Conservation (phyloP, 2,113 vertebrate species). For the Sceloporus undulatus region DNA sequence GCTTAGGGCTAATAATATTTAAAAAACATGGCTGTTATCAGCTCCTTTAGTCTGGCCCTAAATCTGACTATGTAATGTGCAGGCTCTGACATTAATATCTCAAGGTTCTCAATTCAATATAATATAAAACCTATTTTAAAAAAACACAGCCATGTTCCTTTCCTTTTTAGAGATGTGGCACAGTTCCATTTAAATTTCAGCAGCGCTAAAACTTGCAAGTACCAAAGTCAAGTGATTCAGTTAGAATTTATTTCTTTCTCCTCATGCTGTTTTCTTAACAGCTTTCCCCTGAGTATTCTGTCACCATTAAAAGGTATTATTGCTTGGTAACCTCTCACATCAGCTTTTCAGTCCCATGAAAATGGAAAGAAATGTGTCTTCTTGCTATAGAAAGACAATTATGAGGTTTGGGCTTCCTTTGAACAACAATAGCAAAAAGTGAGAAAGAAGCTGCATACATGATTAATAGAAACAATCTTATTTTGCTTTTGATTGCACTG, state of each 20-base stretch:
- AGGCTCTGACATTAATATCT: neutral
- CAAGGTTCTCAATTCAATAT: neutral
- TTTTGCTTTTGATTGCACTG: neutral
- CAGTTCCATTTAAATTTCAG: slow-evolving; percentile 1
- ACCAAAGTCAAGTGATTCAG: neutral
- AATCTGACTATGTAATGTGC: too few species aligned
- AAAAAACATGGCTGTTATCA: neutral
- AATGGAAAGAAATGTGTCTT: neutral
- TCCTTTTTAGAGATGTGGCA: accelerated
- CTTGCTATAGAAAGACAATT: slow-evolving; percentile 25
- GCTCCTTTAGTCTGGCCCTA: neutral
- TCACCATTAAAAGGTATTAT: neutral
- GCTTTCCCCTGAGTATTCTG: neutral
- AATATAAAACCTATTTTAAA: neutral
- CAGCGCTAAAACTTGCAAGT: neutral
- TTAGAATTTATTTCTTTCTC: slow-evolving; percentile 23
- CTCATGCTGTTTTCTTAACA: neutral
- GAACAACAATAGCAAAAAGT: neutral
- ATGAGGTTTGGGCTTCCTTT: neutral
- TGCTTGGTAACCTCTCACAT: slow-evolving; percentile 24
- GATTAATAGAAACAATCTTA: neutral
- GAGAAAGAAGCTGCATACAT: neutral
- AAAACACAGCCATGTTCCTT: neutral
- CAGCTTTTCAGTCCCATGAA: neutral
- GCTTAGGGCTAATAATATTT: neutral